Evolutionary conservation across 1,140 invertebrate species (phyloP).

Genomic region (Mactra quadrangularis): DNA sequence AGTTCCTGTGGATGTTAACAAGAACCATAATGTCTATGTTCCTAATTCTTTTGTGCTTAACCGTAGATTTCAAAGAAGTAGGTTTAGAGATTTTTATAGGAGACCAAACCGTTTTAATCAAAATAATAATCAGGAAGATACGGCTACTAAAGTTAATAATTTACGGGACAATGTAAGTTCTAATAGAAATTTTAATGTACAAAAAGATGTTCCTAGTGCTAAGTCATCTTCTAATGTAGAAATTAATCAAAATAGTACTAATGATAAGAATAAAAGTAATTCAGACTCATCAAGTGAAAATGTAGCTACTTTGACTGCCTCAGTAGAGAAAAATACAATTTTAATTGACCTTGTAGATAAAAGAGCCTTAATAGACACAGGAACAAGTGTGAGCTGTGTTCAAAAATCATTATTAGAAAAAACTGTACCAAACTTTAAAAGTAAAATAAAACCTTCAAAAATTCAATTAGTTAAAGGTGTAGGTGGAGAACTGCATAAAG

Average conservation of each 20-base stretch:
- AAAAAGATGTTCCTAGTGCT: background rate
- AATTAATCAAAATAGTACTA: background rate
- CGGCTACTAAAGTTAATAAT: no score
- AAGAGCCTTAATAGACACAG: conserved; percentile 52
- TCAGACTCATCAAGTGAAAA: background rate
- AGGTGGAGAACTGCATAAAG: conserved; percentile 18
- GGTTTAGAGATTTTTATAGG: background rate
- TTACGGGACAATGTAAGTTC: no score
- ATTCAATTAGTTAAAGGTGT: background rate
- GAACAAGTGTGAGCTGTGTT: conserved; percentile 46
- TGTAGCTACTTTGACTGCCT: conserved; percentile 30
- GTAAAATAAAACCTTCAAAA: background rate
- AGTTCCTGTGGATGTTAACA: conserved; percentile 46
- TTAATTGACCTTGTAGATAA: conserved; percentile 22
- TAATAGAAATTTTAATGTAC: no score
- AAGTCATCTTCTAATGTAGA: background rate
- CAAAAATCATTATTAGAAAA: conserved; percentile 14
- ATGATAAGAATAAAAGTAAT: background rate
- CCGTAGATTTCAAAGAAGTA: background rate
- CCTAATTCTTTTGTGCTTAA: conserved; percentile 1
- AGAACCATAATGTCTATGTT: conserved; percentile 26
- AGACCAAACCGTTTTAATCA: background rate
- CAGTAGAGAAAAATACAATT: conserved; percentile 49
- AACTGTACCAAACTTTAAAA: background rate
- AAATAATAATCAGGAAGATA: no score